Evolutionary conservation across 2,888 invertebrate species (phyloP).

Genomic region (Aphodius sticticus): DNA sequence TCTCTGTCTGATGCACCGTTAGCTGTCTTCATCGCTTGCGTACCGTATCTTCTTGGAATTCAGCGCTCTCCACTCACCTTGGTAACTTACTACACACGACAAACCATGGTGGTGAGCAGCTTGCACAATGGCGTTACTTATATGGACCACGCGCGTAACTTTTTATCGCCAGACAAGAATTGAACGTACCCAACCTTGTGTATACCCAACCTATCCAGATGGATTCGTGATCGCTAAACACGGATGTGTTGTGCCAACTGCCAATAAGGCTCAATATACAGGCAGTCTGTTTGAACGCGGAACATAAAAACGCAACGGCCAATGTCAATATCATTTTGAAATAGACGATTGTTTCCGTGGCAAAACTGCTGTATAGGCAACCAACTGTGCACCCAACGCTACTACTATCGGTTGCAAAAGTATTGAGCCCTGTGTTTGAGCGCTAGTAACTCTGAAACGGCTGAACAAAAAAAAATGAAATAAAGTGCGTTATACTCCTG

Average conservation of each 20-base stretch:
- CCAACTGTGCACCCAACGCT: no score
- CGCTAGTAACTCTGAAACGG: no score
- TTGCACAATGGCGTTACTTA: slow-evolving; percentile 28
- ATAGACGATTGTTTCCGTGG: no score
- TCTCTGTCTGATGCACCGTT: neutral
- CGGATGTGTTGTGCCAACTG: slow-evolving; percentile 9
- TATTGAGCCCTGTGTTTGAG: no score
- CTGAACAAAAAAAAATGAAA: no score
- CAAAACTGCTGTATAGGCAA: no score
- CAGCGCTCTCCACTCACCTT: slow-evolving; percentile 11
- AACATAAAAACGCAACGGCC: no score
- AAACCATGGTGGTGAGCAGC: slow-evolving; percentile 27
- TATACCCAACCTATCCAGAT: neutral
- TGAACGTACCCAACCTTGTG: neutral
- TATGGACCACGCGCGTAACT: neutral
- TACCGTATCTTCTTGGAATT: slow-evolving; percentile 39
- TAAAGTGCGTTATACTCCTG: no score
- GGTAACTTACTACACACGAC: neutral
- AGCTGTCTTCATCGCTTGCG: neutral
- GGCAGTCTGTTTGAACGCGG: neutral
- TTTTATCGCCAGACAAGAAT: neutral
- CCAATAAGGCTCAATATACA: neutral
- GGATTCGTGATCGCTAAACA: slow-evolving; percentile 11
- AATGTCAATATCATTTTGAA: no score
- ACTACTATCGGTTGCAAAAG: no score